A percentile compares a stretch with the other conserved stretches of the same genome.
phyloP scores from a whole-genome alignment of 23 tunicate species.

The Phallusia fumigata region DNA sequence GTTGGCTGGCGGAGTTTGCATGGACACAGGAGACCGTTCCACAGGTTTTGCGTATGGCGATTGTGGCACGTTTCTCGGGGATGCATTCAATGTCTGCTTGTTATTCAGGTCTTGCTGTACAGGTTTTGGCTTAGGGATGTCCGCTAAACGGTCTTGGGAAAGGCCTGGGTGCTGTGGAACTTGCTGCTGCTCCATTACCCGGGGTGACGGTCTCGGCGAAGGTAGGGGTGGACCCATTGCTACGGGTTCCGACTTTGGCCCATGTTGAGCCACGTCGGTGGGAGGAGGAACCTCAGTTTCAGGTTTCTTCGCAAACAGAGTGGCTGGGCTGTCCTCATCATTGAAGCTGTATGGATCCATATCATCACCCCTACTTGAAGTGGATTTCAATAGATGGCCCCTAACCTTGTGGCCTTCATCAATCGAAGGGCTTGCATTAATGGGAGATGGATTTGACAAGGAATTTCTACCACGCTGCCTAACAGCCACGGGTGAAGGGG shows the following conservation, averaged over 20 bases:
- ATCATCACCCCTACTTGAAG: neutral
- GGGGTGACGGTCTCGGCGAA: neutral
- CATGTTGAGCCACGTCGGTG: neutral
- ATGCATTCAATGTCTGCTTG: neutral
- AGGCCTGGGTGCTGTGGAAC: too few species aligned
- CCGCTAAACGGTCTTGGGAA: neutral
- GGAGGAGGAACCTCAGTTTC: neutral
- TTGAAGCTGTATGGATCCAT: slow-evolving; percentile 65
- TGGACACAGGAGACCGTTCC: neutral
- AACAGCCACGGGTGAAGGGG: neutral
- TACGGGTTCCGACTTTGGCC: neutral
- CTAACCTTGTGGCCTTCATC: neutral
- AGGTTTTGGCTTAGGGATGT: neutral
- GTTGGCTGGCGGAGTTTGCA: neutral
- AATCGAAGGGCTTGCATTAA: neutral
- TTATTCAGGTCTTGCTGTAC: neutral
- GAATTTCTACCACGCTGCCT: neutral
- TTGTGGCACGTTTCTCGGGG: neutral
- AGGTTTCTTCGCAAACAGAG: neutral
- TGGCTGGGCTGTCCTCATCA: slow-evolving; percentile 44
- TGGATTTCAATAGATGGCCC: neutral
- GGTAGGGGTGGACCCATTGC: slow-evolving; percentile 1
- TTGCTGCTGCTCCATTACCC: neutral
- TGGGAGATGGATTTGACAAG: neutral
- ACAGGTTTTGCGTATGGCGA: neutral